Percentiles rank a stretch among this genome's conserved stretches.
phyloP scores from a whole-genome alignment of 2,113 vertebrate species.

The Corythaixoides concolor region DNA sequence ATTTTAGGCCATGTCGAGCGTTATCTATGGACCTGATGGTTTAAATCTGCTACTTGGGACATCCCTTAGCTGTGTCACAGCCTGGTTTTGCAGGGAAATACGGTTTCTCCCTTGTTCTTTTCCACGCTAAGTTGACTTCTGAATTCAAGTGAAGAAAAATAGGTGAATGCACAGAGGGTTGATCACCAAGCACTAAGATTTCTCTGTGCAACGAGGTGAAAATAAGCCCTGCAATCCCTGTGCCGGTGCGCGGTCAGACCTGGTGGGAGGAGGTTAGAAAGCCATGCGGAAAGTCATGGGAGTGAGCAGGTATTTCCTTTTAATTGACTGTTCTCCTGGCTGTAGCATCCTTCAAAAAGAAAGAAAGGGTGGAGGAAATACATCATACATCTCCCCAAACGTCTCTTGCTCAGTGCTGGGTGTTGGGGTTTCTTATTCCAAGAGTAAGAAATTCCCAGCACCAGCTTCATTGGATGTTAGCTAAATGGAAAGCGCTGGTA shows the following conservation, averaged over 20 bases:
- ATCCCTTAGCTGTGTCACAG: neutral
- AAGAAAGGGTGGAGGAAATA: neutral
- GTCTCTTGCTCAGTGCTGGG: neutral
- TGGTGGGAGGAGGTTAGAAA: neutral
- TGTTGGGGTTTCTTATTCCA: neutral
- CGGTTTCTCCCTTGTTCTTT: neutral
- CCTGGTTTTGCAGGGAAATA: neutral
- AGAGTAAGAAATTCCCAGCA: too few relatives aligned
- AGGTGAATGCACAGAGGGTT: neutral
- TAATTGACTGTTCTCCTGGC: neutral
- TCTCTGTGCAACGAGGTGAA: neutral
- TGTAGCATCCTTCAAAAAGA: neutral
- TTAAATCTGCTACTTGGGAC: neutral
- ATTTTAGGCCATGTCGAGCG: neutral
- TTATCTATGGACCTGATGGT: neutral
- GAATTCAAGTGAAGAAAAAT: neutral
- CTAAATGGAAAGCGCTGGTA: neutral
- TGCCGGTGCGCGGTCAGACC: accelerated
- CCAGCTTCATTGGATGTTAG: neutral
- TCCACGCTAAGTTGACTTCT: neutral
- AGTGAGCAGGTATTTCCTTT: neutral
- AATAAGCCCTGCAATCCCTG: neutral
- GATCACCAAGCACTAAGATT: neutral
- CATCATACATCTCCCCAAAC: accelerated
- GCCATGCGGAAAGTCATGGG: too few relatives aligned